A percentile compares a stretch with the other conserved stretches of the same genome.
Conservation (phyloP, 2,797 vertebrate genomes). For the Myripristis murdjan region DNA sequence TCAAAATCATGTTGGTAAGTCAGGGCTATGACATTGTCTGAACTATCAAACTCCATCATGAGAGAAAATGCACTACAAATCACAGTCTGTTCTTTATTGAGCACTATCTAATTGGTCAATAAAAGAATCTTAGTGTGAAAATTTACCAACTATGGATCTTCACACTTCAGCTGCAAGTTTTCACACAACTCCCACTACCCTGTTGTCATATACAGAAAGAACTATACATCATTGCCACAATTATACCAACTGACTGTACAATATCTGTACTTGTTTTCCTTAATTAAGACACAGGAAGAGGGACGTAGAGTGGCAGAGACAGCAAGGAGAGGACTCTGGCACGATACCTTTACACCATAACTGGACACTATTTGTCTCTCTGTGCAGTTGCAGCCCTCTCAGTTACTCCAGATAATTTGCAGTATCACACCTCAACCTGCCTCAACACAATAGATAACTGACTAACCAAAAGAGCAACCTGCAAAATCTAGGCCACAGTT, state of each 20-base stretch:
- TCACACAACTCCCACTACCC: constrained; percentile 68
- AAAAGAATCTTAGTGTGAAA: constrained; percentile 19
- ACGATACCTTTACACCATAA: not conserved
- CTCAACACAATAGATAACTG: not conserved
- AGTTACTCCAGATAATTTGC: not conserved
- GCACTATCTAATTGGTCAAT: constrained; percentile 28
- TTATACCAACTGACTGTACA: constrained; percentile 5
- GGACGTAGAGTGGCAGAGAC: not conserved
- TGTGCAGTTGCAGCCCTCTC: not conserved
- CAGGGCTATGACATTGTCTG: not conserved
- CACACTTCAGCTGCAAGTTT: constrained; percentile 54
- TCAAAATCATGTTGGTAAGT: not conserved
- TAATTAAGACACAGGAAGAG: constrained; percentile 22
- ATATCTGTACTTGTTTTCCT: constrained; percentile 36
- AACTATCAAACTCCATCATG: not conserved
- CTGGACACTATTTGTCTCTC: not conserved
- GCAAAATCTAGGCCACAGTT: not conserved
- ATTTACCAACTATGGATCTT: constrained; percentile 58
- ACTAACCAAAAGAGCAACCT: not conserved
- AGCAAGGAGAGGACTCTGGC: not conserved
- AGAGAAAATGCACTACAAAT: not conserved
- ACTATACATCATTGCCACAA: constrained; percentile 42
- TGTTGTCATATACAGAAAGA: constrained; percentile 52
- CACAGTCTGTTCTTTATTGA: constrained; percentile 12
- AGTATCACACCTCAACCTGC: not conserved